Evolutionary conservation across 2,888 invertebrate genomes (phyloP).

Genomic region (Stenotaenia linearis): DNA sequence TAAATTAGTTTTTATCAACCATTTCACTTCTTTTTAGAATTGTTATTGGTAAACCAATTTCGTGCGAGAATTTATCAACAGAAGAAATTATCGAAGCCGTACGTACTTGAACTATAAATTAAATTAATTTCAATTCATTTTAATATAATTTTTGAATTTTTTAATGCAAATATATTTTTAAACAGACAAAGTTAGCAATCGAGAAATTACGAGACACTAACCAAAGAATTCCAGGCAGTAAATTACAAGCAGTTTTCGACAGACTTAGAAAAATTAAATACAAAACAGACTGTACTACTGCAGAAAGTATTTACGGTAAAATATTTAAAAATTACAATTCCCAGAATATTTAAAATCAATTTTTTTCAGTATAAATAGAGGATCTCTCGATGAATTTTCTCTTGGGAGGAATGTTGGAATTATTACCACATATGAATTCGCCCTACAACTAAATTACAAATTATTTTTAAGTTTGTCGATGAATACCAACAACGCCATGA

Average conservation of each 20-base stretch:
- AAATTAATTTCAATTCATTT: background rate
- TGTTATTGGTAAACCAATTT: background rate
- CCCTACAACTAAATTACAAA: too few species aligned
- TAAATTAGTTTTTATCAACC: background rate
- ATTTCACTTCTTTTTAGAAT: background rate
- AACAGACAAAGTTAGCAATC: background rate
- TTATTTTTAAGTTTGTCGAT: too few species aligned
- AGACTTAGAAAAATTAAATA: background rate
- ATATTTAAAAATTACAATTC: too few species aligned
- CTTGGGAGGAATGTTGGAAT: too few species aligned
- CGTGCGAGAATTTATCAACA: background rate
- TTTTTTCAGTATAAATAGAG: too few species aligned
- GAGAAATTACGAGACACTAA: background rate
- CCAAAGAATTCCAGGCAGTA: background rate
- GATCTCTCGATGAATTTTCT: too few species aligned
- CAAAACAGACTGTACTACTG: too few species aligned
- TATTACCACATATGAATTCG: too few species aligned
- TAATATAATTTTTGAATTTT: background rate
- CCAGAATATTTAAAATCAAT: too few species aligned
- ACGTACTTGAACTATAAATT: background rate
- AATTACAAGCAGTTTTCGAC: background rate
- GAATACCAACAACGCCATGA: too few species aligned
- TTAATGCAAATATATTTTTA: background rate
- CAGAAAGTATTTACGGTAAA: too few species aligned
- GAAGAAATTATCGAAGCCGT: background rate